Base-by-base conservation (phyloP, 2,888 invertebrate species). In the Cephus runcator region DNA sequence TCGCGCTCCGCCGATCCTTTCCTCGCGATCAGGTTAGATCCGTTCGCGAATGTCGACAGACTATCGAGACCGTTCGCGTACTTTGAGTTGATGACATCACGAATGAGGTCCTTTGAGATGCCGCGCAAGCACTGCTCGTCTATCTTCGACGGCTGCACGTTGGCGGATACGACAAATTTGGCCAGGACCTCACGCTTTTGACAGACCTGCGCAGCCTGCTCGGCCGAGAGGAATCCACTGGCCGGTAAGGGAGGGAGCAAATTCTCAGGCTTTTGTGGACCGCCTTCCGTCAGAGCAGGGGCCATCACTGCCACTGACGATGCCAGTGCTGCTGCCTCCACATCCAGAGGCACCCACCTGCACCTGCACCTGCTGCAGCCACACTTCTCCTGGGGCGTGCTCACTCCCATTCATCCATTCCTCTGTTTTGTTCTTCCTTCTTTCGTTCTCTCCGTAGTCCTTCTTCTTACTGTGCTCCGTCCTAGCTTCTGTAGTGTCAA, bases 261-360 rank as follows among this genome's bases (percentile, higher is more conserved):
- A 86, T 90, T 90, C 88, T 91, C 90, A 89, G 90, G 91, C 88
- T 91, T 90, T 88, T 91, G 91, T 88, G 91, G 90, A 91, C 90
- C 91, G 86, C 94, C 94, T 93, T 97, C 96, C 92, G 97, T 96
- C 93, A 97, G 95, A 94, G 97, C 97, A 93, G 97, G 97, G 94
- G 97, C 97, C 97, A 98, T 97, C 94, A 96, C 94, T 96, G 95
- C 93, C 93, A 93, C 94, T 87, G 91, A 90, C 91, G 89, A 85
- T 88, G 89, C 89, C 89, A 88, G 88, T 86, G 90, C 88, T 88
- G 89, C 88, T 85, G 91, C 90, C 89, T 91, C 91, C 89, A 91
- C 91, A 91, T 91, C 88, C 91, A 91, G 91, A 90, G 90, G 90
- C 90, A 87, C 88, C 90, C 88, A 86, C 88, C 88, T 87, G 86